Evolutionary conservation across 1,140 invertebrate genomes (phyloP).

Genomic region (Dreissena rostriformis): DNA sequence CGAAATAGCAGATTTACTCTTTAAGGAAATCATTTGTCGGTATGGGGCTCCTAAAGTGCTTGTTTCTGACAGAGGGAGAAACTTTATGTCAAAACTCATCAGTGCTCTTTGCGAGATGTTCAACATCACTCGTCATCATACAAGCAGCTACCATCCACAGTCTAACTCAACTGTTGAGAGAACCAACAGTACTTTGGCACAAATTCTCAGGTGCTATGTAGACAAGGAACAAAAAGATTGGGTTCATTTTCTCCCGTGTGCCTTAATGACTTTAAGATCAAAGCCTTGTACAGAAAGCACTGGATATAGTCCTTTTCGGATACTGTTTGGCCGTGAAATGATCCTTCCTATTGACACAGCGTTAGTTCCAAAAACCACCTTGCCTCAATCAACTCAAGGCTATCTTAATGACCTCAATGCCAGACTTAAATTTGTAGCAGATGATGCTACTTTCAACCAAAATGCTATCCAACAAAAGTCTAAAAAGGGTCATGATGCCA

Average conservation of each 20-base stretch:
- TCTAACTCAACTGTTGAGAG: slow-evolving; percentile 61
- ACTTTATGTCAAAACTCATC: slow-evolving; percentile 46
- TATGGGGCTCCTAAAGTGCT: slow-evolving; percentile 22
- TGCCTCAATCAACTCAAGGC: slow-evolving; percentile 9
- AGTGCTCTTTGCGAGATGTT: slow-evolving; percentile 44
- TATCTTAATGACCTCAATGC: slow-evolving; percentile 15
- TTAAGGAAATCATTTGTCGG: slow-evolving; percentile 25
- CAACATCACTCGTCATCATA: slow-evolving; percentile 58
- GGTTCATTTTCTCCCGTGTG: slow-evolving; percentile 17
- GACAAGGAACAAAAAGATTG: slow-evolving; percentile 54
- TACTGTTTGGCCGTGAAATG: slow-evolving; percentile 44
- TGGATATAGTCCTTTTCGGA: slow-evolving; percentile 19
- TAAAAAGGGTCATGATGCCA: slow-evolving; percentile 31
- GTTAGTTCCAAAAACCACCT: slow-evolving; percentile 17
- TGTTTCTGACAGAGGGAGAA: slow-evolving; percentile 32
- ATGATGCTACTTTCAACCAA: slow-evolving; percentile 19
- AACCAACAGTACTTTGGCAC: slow-evolving; percentile 34
- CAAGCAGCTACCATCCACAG: slow-evolving; percentile 66
- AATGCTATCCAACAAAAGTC: not conserved
- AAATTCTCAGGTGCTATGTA: slow-evolving; percentile 44
- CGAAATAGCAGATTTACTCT: slow-evolving; percentile 14
- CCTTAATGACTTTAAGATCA: slow-evolving; percentile 57
- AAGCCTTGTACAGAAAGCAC: slow-evolving; percentile 23
- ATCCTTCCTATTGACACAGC: slow-evolving; percentile 24
- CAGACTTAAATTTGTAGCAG: not conserved